Base-by-base conservation (phyloP, 2,888 invertebrate species). In the Hirtodrosophila histrioides region DNA sequence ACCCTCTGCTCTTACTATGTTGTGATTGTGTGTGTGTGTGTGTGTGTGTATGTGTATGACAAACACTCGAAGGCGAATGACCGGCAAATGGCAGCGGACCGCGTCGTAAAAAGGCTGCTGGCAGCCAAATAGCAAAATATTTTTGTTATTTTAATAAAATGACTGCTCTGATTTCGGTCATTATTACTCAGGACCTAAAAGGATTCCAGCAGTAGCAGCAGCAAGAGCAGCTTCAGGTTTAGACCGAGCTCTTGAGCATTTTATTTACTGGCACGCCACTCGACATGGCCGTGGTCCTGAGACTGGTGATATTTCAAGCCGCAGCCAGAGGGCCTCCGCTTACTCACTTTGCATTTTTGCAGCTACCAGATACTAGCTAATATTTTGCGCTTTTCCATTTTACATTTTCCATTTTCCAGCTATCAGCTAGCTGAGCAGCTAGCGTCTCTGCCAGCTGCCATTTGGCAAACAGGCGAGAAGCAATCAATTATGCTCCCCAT, bases 121-220 rank as follows among this genome's bases (percentile, higher is more conserved):
- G 71, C 66, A 68, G 62, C 63, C 72, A 75, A 82, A 75, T 78
- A 78, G 62, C 63, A 75, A 75, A 82, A 75, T 78, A 78, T 82
- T 75, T 82, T 69, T 82, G 79, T 72, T 86, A 78, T 83, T 82
- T 88, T 73, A 82, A 88, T 83, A 88, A 88, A 82, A 85, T 75
- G 75, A 71, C 61, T 61, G 73, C 80, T 72, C 80, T 88, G 83
- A 88, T 83, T 83, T 83, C 73, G 65, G 66, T 70, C 76, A 82
- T 86, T 81, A 85, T 69, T 75, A 66, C 49, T 11, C 50, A 45
- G 41, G 11, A 40, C 75, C 43, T 17, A 11, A 50, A 6, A 58
- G 27, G 5, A 37, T 44, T 44, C 17, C 31, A 17, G 17, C 40
- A 39, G 44, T 24, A n/a, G 24, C 17, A 17, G 17, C 17, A 17